Base-by-base conservation (phyloP, 2,797 vertebrate genomes). In the Tolypeutes matacus region DNA sequence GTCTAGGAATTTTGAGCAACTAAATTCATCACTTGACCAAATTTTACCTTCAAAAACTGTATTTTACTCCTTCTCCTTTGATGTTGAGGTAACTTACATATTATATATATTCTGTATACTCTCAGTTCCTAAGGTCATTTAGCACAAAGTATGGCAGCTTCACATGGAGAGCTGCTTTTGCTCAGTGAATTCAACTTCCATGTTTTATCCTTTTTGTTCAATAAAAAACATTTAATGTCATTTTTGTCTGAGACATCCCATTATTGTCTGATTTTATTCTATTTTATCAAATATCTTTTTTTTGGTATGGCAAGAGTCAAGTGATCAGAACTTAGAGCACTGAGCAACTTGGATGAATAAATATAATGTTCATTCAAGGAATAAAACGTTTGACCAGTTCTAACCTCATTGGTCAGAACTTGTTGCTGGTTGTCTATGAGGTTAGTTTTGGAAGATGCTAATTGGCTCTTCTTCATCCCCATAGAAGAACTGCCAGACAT, bases 141-240 rank as follows among this genome's bases (percentile, higher is more conserved):
- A 98, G 98, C 98, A 98, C 98, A 98, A 98, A 95, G 86, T 97
- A 95, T 97, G 98, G 97, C 98, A 98, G 98, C 98, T 97, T 96
- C 93, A 72, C 86, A 34, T 14, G 97, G 97, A 97, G 96, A 98
- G 98, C 98, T 98, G 98, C 98, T 97, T 98, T 96, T 98, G 97
- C 98, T 98, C 98, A 98, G 96, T 98, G 98, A 98, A 97, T 97
- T 98, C 97, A 97, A 98, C 96, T 98, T 98, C 97, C 98, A 97
- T 98, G 6, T 98, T 98, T 98, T 98, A 98, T 98, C 97, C 97
- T 89, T 77, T 98, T 98, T 98, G 98, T 98, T 99, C 98, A 98
- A 98, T 98, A 98, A 99, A 98, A 98, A 98, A 97, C 93, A 98
- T 98, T 98, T 97, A 98, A 98, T 98, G 98, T 98, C 98, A 96